These are phyloP conservation scores for Lordiphosa stackelbergi DNA, from an alignment of 1,140 invertebrate genomes.

Conservation along the genomic window DNA sequence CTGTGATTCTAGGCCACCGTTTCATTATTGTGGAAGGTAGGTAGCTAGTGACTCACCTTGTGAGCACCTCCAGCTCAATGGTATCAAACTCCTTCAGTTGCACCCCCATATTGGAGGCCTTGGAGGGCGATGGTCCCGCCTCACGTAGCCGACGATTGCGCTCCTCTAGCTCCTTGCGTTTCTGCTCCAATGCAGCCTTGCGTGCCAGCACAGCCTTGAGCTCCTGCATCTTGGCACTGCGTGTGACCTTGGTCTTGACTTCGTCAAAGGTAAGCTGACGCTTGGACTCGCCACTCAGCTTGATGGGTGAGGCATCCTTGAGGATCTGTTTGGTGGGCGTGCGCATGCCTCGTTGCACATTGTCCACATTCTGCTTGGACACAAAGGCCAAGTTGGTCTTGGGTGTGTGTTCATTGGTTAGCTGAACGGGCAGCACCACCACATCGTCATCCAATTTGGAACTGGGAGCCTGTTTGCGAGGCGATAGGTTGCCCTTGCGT, in stretches of 20 bases:
- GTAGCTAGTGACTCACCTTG: slow-evolving; percentile 79
- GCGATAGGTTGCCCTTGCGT: slow-evolving; percentile 61
- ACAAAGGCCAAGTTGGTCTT: slow-evolving; percentile 32
- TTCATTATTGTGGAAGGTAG: slow-evolving; percentile 48
- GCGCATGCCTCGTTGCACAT: slow-evolving; percentile 57
- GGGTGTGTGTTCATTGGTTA: slow-evolving; percentile 53
- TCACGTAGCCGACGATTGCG: slow-evolving; percentile 62
- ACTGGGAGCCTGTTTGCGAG: slow-evolving; percentile 49
- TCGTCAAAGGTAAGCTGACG: slow-evolving; percentile 83
- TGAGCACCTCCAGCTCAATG: slow-evolving; percentile 85
- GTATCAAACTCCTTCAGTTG: slow-evolving; percentile 84
- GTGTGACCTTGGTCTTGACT: slow-evolving; percentile 81
- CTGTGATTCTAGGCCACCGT: slow-evolving; percentile 60
- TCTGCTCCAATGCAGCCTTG: slow-evolving; percentile 77
- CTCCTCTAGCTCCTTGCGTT: slow-evolving; percentile 71
- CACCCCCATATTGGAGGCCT: slow-evolving; percentile 67
- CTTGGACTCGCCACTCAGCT: slow-evolving; percentile 62
- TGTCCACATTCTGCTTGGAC: slow-evolving; percentile 48
- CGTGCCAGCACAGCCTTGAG: slow-evolving; percentile 81
- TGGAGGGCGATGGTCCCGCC: slow-evolving; percentile 77
- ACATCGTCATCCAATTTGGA: slow-evolving; percentile 25
- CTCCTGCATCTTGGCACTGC: slow-evolving; percentile 83
- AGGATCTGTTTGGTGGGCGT: slow-evolving; percentile 76
- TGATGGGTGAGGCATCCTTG: slow-evolving; percentile 57
- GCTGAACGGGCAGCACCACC: slow-evolving; percentile 8